Evolutionary conservation across 1,140 invertebrate species (phyloP).

Genomic region (Chelonus insularis): DNA sequence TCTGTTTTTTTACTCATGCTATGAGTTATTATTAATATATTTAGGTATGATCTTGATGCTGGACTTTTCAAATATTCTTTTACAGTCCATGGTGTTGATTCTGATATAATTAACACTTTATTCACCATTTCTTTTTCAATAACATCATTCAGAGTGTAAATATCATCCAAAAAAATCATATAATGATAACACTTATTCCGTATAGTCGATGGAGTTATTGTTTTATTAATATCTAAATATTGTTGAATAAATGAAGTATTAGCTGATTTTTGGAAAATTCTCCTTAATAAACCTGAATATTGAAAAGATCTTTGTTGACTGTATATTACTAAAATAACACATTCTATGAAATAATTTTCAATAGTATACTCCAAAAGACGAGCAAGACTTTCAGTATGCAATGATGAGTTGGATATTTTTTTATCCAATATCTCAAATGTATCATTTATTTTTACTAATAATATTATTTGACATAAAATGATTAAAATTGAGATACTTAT

Average conservation of each 20-base stretch:
- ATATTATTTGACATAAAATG: too few species aligned
- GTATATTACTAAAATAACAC: too few species aligned
- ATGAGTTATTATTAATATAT: slow-evolving; percentile 68
- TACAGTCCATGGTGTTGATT: slow-evolving; percentile 71
- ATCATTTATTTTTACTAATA: too few species aligned
- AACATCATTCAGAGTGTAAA: slow-evolving; percentile 61
- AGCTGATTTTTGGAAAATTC: too few species aligned
- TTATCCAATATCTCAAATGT: too few species aligned
- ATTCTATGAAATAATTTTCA: too few species aligned
- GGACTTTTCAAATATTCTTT: slow-evolving; percentile 67
- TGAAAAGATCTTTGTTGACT: too few species aligned
- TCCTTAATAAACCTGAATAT: too few species aligned
- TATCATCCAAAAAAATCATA: slow-evolving; percentile 68
- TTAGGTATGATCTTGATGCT: slow-evolving; percentile 65
- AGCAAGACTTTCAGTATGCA: too few species aligned
- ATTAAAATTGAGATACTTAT: too few species aligned
- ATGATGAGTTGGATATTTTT: too few species aligned
- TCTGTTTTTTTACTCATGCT: slow-evolving; percentile 31
- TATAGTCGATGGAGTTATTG: slow-evolving; percentile 3
- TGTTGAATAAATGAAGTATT: background rate
- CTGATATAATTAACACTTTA: slow-evolving; percentile 66
- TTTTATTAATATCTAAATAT: background rate
- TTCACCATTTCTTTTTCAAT: slow-evolving; percentile 63
- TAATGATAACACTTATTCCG: slow-evolving; percentile 64
- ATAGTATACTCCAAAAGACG: too few species aligned